A percentile compares a stretch with the other conserved stretches of the same genome.
These are phyloP conservation scores for Desoria tigrina DNA, from an alignment of 2,888 invertebrate species.

Conservation along the genomic window DNA sequence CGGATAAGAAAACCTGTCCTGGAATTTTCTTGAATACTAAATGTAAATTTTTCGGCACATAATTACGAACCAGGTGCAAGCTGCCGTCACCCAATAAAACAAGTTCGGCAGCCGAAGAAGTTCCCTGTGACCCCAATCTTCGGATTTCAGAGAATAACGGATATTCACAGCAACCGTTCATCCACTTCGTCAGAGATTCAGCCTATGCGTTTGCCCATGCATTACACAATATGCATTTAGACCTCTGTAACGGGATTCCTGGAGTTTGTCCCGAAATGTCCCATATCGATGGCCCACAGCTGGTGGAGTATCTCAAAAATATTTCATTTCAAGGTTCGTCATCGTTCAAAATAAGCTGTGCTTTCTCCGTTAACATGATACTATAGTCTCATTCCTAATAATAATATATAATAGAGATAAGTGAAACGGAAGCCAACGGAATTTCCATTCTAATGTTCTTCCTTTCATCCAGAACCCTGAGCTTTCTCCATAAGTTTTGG, in stretches of 20 bases:
- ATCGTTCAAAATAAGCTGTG: background rate
- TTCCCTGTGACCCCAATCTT: slow-evolving; percentile 26
- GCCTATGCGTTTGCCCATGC: slow-evolving; percentile 62
- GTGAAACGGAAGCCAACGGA: no score
- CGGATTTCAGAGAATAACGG: slow-evolving; percentile 36
- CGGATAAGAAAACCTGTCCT: background rate
- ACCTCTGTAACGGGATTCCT: slow-evolving; percentile 56
- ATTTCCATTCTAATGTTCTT: no score
- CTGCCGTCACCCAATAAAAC: slow-evolving; percentile 1
- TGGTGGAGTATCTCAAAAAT: slow-evolving; percentile 58
- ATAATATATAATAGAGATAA: no score
- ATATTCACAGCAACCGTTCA: slow-evolving; percentile 59
- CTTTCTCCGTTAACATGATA: no score
- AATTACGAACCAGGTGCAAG: slow-evolving; percentile 19
- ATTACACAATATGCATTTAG: slow-evolving; percentile 58
- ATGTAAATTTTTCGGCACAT: background rate
- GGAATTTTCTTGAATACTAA: no score
- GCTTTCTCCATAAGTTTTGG: no score
- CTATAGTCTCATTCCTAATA: no score
- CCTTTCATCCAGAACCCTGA: no score
- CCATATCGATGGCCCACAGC: slow-evolving; percentile 57
- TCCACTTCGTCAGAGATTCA: slow-evolving; percentile 63
- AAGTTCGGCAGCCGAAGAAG: slow-evolving; percentile 9
- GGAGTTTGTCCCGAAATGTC: slow-evolving; percentile 59
- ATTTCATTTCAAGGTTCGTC: slow-evolving; percentile 60